A percentile compares a stretch with the other conserved stretches of the same genome.
phyloP scores from a whole-genome alignment of 2,888 invertebrate genomes.

The Meiosimyza decipiens region DNA sequence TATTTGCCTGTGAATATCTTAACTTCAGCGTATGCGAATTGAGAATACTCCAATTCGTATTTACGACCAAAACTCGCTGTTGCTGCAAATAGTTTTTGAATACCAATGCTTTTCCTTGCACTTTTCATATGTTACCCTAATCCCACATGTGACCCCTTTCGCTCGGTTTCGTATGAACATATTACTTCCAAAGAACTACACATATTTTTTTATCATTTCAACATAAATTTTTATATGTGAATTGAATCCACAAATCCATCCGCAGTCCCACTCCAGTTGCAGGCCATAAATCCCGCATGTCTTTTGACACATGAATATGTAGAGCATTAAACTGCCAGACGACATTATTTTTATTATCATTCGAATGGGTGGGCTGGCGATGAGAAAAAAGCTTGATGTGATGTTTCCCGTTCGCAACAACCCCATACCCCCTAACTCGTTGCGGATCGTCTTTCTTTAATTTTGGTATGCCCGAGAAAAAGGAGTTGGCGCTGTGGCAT shows the following conservation, averaged over 20 bases:
- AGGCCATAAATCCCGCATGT: conserved; percentile 59
- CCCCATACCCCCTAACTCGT: no score
- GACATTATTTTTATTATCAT: conserved; percentile 56
- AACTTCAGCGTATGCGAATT: no score
- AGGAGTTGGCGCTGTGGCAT: conserved; percentile 10
- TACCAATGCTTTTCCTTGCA: no score
- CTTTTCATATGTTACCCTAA: no score
- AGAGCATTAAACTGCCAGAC: conserved; percentile 57
- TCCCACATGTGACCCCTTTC: no score
- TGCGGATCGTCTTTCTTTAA: no score
- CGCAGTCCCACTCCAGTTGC: conserved; percentile 23
- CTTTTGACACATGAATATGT: conserved; percentile 63
- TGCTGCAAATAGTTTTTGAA: no score
- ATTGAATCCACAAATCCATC: conserved; percentile 39
- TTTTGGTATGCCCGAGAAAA: background rate
- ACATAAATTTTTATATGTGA: conserved; percentile 41
- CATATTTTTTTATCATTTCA: conserved; percentile 33
- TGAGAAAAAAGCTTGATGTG: conserved; percentile 1
- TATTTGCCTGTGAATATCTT: no score
- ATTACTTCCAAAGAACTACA: background rate
- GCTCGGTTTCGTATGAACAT: no score
- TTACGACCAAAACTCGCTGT: no score
- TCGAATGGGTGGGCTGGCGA: conserved; percentile 39
- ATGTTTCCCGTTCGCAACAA: background rate
- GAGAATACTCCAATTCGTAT: no score